Evolutionary conservation across 2,797 vertebrate species (phyloP), one percentile per base, ranked within the genome.

Genomic region (Enteromius fasciolatus): DNA sequence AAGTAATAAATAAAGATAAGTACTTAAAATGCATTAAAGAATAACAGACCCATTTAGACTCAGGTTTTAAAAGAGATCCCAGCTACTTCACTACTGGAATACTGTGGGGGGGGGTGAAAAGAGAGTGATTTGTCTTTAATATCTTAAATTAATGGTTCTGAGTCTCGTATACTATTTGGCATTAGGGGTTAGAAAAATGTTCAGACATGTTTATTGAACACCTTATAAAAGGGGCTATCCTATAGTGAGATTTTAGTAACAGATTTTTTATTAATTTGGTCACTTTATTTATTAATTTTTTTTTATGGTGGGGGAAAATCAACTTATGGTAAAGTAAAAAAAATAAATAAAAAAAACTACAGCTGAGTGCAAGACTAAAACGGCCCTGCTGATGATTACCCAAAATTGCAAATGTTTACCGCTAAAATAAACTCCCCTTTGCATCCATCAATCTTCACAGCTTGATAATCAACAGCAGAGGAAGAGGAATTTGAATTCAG

Each of bases 1-100:
- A 93, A 93, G 92, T 84, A 84, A 89, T 94, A 95, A 95, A 95
- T 94, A 94, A 90, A 86, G 85, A 90, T 90, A 83, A 89, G 89
- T 86, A 86, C 86, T 87, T 83, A 87, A 86, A 81, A 87, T 80
- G 92, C 90, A 92, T 88, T 91, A 88, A 87, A 88, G 91, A 90
- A 80, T 67, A 82, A 89, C 85, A 83, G 83, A 14, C 84, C 81
- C 87, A 75, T 74, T 79, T 72, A 20, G 87, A 73, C 85, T 80
- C 84, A 72, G 82, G 87, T 84, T 90, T 88, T 88, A 85, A 87
- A 91, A 90, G 89, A 88, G 89, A 88, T 88, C 69, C 84, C 87
- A 89, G 85, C 64, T 90, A 83, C 86, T 88, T 90, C 81, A 82
- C 41, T 84, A 88, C 78, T 76, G 76, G 72, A 41, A 82, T 54